Percentiles rank a stretch among this genome's conserved stretches.
Conservation (phyloP, 2,113 vertebrate genomes). For the Rana temporaria region DNA sequence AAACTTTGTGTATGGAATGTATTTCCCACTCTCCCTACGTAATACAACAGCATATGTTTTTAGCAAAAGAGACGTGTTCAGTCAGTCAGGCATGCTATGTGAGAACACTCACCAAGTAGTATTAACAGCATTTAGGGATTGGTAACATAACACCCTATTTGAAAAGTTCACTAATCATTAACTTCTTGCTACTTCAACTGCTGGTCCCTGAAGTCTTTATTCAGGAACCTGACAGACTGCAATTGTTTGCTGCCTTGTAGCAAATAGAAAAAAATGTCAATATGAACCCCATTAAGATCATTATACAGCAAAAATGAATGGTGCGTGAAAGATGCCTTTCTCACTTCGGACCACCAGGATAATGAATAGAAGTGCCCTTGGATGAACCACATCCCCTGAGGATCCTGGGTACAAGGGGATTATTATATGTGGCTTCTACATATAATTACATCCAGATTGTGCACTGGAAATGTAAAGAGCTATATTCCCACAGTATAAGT, state of each 20-base stretch:
- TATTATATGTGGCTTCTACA: conserved; percentile 29
- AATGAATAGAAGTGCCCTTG: conserved; percentile 49
- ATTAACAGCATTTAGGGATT: conserved; percentile 49
- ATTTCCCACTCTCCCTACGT: background rate
- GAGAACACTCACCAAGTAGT: conserved; percentile 39
- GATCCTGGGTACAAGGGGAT: conserved; percentile 43
- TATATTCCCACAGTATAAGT: conserved; percentile 39
- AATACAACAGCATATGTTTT: background rate
- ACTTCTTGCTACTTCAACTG: conserved; percentile 48
- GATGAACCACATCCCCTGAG: conserved; percentile 44
- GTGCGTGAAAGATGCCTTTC: conserved; percentile 49
- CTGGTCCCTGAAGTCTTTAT: conserved; percentile 54
- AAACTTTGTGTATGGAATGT: background rate
- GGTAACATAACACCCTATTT: conserved; percentile 55
- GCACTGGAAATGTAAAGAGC: conserved; percentile 23
- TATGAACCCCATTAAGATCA: conserved; percentile 48
- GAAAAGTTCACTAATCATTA: conserved; percentile 59
- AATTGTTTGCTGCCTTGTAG: conserved; percentile 58
- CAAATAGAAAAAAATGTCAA: conserved; percentile 57
- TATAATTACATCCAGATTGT: conserved; percentile 53
- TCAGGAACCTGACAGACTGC: conserved; percentile 53
- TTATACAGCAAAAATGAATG: conserved; percentile 38
- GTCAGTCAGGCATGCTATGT: conserved; percentile 32
- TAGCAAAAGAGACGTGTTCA: conserved; percentile 28
- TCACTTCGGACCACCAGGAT: conserved; percentile 56